Evolutionary conservation across 2,113 vertebrate genomes (phyloP).

Genomic region (Pachycephala philippinensis): DNA sequence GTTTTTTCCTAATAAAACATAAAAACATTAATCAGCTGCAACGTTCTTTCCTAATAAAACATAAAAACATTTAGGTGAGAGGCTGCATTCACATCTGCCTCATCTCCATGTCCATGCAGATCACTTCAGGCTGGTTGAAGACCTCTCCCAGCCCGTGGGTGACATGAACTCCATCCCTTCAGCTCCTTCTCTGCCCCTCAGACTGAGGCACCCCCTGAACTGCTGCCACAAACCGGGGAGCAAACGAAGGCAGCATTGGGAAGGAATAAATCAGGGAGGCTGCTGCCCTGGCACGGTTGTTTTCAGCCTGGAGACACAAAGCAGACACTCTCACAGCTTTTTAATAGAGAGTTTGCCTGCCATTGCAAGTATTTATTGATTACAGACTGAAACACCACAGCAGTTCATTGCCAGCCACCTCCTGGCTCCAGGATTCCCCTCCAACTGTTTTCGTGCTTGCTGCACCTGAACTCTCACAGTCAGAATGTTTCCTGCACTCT

Average conservation of each 20-base stretch:
- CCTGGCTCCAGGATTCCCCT: background rate
- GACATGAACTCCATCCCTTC: background rate
- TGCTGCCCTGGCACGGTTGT: background rate
- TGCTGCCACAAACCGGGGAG: background rate
- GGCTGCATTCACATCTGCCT: background rate
- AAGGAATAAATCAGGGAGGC: background rate
- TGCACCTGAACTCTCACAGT: background rate
- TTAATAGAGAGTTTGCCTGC: background rate
- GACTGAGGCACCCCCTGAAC: background rate
- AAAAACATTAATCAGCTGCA: background rate
- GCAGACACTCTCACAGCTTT: background rate
- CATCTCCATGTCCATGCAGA: background rate
- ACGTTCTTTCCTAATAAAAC: background rate
- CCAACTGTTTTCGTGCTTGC: background rate
- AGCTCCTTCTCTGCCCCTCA: background rate
- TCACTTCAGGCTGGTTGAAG: background rate
- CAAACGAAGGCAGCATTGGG: background rate
- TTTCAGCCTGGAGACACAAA: background rate
- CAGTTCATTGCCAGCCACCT: background rate
- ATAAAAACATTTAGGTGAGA: fast-evolving
- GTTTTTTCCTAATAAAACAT: background rate
- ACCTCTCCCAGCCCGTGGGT: background rate
- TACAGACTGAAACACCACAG: background rate
- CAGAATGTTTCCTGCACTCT: background rate
- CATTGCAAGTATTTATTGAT: background rate